Evolutionary conservation across 2,888 invertebrate species (phyloP), one percentile per base, ranked within the genome.

Genomic region (Synergus laeviventris): DNA sequence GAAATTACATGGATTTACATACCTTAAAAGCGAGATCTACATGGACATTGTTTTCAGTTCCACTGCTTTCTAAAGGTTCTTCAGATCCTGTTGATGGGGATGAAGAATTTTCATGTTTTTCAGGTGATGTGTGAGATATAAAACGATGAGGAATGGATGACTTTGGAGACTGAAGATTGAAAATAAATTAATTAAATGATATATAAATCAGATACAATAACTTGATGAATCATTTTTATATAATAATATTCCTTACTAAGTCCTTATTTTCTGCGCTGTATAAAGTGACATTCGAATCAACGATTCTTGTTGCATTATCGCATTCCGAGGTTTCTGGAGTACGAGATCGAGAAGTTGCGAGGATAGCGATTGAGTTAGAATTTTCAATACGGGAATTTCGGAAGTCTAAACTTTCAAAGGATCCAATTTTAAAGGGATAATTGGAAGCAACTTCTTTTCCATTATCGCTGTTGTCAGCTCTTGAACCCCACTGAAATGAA

Each of bases 81-180:
- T 61, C 61, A 31, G 61, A 61, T 16, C 36, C 61, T 61, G 61
- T 61, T 36, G 61, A 61, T 61, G 31, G 61, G 14, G 61, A 31
- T 7, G 61, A 61, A 16, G 14, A 61, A 61, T 31, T 61, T 8
- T 61, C 61, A 36, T 61, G 31, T 16, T 61, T 61, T 16, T 11
- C 14, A 1, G 61, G 16, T 16, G 36, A 31, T 14, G 21, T 12
- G 4, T 61, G 36, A 1, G 61, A n/a, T 31, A 61, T 61, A 16
- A 61, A 61, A 61, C 61, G 61, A 36, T 61, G 31, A 1, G 61
- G 61, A 0, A 31, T 31, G 31, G 31, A 31, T 31, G 61, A 31
- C 16, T 61, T 61, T 61, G 31, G 61, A 61, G 21, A 14, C 61
- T 61, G 11, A 14, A 61, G 36, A 61, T n/a, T n/a, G 14, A 56